These are phyloP conservation scores for Zonitis immaculata DNA, from an alignment of 2,888 invertebrate genomes.

Conservation along the genomic window DNA sequence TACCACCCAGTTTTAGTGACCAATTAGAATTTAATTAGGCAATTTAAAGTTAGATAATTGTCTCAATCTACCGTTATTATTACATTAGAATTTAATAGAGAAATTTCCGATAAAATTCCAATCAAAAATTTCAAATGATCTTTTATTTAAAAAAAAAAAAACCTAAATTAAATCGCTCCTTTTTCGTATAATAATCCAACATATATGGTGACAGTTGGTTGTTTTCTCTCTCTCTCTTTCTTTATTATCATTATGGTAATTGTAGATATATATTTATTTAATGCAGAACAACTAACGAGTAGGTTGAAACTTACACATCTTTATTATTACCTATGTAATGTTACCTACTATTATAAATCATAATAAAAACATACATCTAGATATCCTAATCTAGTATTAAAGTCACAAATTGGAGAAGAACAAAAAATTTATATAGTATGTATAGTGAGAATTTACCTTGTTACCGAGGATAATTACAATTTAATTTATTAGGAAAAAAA, in stretches of 20 bases:
- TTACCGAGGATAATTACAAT: not conserved
- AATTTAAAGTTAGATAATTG: constrained; percentile 27
- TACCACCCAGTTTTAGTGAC: constrained; percentile 31
- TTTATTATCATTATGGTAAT: not conserved
- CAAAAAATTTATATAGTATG: not conserved
- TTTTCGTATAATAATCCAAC: not conserved
- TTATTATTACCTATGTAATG: no score
- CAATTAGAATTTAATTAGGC: constrained; percentile 36
- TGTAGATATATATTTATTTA: not conserved
- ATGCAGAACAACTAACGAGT: not conserved
- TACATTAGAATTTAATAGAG: no score
- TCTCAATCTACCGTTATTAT: constrained; percentile 3
- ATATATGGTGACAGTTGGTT: not conserved
- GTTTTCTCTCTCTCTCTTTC: no score
- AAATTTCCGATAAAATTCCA: no score
- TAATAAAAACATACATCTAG: not conserved
- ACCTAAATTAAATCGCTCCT: not conserved
- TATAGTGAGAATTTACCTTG: not conserved
- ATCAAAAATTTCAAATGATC: no score
- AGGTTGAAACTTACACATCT: not conserved
- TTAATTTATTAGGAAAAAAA: not conserved
- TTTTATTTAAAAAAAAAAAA: no score
- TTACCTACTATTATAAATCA: no score
- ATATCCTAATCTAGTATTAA: not conserved
- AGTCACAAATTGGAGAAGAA: not conserved